These are phyloP conservation scores for Halcyon badia DNA, from an alignment of 2,797 vertebrate genomes.

Conservation along the genomic window DNA sequence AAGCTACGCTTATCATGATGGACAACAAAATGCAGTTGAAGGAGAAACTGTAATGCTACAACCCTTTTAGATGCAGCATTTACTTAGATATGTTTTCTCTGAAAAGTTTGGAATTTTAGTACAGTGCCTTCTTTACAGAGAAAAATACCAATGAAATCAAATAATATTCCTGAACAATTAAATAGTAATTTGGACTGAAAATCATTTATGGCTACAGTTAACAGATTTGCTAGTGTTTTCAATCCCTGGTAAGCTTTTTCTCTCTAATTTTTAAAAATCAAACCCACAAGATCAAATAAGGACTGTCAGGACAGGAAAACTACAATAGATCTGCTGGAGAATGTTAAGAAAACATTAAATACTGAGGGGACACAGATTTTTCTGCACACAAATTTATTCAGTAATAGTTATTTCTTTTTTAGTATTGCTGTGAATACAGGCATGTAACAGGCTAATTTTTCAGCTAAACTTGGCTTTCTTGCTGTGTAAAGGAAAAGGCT, in stretches of 20 bases:
- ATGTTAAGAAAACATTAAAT: background rate
- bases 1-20: rapidly evolving
- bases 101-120: background rate
- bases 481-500: background rate
- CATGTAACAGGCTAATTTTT: background rate
- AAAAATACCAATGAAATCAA: background rate
- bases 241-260: background rate
- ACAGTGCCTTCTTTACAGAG: background rate
- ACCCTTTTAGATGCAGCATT: background rate
- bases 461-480: background rate
- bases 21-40: background rate
- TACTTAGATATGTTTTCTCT: background rate
- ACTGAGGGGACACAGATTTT: background rate
- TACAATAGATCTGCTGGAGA: background rate
- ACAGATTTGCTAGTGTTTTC: background rate
- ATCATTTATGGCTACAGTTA: background rate
- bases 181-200: background rate
- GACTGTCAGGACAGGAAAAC: background rate
- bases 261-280: background rate
- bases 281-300: background rate
- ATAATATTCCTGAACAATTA: background rate
- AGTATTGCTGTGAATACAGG: background rate
- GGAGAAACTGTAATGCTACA: background rate
- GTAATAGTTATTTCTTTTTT: background rate
- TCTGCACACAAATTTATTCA: background rate